Evolutionary conservation across 2,888 invertebrate species (phyloP).

Genomic region (Torymus texanus): DNA sequence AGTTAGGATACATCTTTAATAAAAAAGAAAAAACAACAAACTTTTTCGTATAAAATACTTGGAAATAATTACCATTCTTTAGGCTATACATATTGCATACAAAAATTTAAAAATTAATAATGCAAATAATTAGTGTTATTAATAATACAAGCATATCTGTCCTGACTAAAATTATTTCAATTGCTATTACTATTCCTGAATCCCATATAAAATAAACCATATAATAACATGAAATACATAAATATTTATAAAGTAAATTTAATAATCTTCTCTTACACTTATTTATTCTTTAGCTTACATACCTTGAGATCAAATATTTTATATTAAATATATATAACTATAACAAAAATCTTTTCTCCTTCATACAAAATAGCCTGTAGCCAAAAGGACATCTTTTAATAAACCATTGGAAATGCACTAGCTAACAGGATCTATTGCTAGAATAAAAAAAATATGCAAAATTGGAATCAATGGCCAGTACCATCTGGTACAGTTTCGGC

Average conservation of each 20-base stretch:
- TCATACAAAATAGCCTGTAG: constrained; percentile 53
- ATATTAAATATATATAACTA: constrained; percentile 35
- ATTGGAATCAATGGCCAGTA: constrained; percentile 74
- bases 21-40: too few relatives aligned
- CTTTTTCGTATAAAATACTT: too few relatives aligned
- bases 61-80: too few relatives aligned
- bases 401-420: constrained; percentile 69
- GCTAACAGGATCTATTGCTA: constrained; percentile 60
- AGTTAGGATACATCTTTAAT: too few relatives aligned
- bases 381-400: constrained; percentile 69
- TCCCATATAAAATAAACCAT: too few relatives aligned
- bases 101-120: too few relatives aligned
- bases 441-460: constrained; percentile 69
- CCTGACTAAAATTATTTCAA: too few relatives aligned
- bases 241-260: neutral
- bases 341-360: constrained; percentile 54
- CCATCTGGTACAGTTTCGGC: constrained; percentile 68
- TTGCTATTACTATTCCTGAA: too few relatives aligned
- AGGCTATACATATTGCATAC: too few relatives aligned
- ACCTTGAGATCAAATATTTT: constrained; percentile 22
- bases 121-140: too few relatives aligned
- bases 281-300: constrained; percentile 35
- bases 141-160: too few relatives aligned
- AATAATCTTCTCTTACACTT: constrained; percentile 15
- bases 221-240: too few relatives aligned